Percentiles rank a stretch among this genome's conserved stretches.
Evolutionary conservation across 2,888 invertebrate species (phyloP).

Genomic region (Netelia virgata): DNA sequence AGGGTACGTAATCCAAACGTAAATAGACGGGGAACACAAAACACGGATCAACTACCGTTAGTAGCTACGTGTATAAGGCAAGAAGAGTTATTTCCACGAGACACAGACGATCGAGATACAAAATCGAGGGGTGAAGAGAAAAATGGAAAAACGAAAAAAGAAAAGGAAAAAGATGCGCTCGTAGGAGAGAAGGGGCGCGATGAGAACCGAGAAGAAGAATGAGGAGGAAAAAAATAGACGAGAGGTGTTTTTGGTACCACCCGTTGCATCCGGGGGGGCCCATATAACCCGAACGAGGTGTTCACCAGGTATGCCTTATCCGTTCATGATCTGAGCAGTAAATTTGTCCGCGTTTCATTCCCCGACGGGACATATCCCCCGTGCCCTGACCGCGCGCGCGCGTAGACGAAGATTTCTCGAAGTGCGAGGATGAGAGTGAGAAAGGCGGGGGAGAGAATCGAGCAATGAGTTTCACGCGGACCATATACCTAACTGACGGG

Average conservation of each 20-base stretch:
- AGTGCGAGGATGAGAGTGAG: slow-evolving; percentile 34
- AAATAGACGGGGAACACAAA: slow-evolving; percentile 29
- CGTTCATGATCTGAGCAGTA: slow-evolving; percentile 80
- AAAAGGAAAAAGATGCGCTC: slow-evolving; percentile 44
- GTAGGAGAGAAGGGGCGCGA: slow-evolving; percentile 53
- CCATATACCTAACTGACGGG: slow-evolving; percentile 2
- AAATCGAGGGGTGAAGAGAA: slow-evolving; percentile 45
- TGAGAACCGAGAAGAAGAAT: slow-evolving; percentile 58
- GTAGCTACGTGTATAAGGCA: slow-evolving; percentile 52
- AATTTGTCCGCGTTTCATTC: slow-evolving; percentile 80
- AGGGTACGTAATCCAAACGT: not conserved
- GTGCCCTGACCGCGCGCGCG: not conserved
- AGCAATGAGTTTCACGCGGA: not conserved
- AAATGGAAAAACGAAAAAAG: slow-evolving; percentile 21
- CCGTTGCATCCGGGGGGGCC: slow-evolving; percentile 78
- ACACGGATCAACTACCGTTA: slow-evolving; percentile 70
- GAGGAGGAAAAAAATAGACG: slow-evolving; percentile 54
- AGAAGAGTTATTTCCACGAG: slow-evolving; percentile 76
- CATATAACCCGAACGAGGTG: slow-evolving; percentile 83
- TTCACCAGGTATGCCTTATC: slow-evolving; percentile 84
- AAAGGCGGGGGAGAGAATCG: not conserved
- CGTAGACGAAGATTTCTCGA: slow-evolving; percentile 55
- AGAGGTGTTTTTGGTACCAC: slow-evolving; percentile 70
- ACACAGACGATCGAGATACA: slow-evolving; percentile 72
- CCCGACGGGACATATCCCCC: slow-evolving; percentile 71